Percentiles rank a stretch among this genome's conserved stretches.
Evolutionary conservation across 2,888 invertebrate species (phyloP).

Genomic region (Andrena camellia): DNA sequence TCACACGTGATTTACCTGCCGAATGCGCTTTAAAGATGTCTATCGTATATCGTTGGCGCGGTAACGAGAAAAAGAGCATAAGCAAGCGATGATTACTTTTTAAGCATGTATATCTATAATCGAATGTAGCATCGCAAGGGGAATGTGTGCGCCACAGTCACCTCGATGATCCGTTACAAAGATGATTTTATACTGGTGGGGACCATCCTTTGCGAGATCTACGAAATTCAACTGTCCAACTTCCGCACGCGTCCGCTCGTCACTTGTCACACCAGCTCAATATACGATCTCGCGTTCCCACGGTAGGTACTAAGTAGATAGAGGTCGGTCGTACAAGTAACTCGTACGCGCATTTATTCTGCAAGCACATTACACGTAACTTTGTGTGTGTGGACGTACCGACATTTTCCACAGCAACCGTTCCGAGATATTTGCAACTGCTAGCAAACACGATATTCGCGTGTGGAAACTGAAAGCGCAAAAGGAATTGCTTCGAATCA

Average conservation of each 20-base stretch:
- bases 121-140: slow-evolving; percentile 86
- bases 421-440: slow-evolving; percentile 95
- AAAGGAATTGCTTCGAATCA: slow-evolving; percentile 93
- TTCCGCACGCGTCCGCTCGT: slow-evolving; percentile 90
- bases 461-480: slow-evolving; percentile 93
- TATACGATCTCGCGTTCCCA: slow-evolving; percentile 94
- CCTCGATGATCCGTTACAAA: slow-evolving; percentile 89
- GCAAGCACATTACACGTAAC: no score
- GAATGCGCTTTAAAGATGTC: no score
- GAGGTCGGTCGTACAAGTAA: no score
- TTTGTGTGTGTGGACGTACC: neutral
- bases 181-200: slow-evolving; percentile 90
- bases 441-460: slow-evolving; percentile 93
- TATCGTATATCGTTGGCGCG: no score
- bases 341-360: neutral
- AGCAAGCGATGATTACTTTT: no score
- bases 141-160: slow-evolving; percentile 89
- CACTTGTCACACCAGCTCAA: slow-evolving; percentile 93
- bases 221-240: slow-evolving; percentile 89
- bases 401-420: slow-evolving; percentile 87
- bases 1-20: no score
- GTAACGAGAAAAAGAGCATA: no score
- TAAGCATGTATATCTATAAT: slow-evolving; percentile 11
- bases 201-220: slow-evolving; percentile 93
- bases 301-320: slow-evolving; percentile 86